Evolutionary conservation across 2,888 invertebrate species (phyloP), one percentile per base, ranked within the genome.

Genomic region (Meloe dianella): DNA sequence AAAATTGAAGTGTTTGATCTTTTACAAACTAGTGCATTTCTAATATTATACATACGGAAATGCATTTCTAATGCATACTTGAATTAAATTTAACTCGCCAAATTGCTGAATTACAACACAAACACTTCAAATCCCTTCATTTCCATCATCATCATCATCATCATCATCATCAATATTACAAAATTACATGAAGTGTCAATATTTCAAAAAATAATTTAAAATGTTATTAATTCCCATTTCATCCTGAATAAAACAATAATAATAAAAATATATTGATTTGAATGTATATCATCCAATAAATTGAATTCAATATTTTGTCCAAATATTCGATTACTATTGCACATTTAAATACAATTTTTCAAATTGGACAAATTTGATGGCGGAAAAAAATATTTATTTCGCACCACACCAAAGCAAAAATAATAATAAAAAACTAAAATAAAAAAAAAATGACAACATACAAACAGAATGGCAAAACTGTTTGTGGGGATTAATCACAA

Each of bases 381-480:
- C 38, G 8, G 14, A 35, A 35, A 35, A 32, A 32, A 35, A 35
- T 12, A 2, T 35, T 35, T 41, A 12, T 14, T 14, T 4, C 38
- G n/a, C n/a, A n/a, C n/a, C n/a, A n/a, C n/a, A n/a, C 12, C 7
- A 35, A 12, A 35, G 9, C 10, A 35, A 35, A 35, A 10, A 35
- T 9, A 35, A 35, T 12, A 30, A 27, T 27, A 10, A 47, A 47
- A 47, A 47, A 47, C 20, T 9, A 41, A 5, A 41, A 41, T 7
- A 1, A 41, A 20, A 2, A 17, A 41, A 41, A 41, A 41, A 41
- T 41, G 41, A 20, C 47, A 51, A 51, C 51, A 24, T 22, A 22
- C 51, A 51, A 51, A 51, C 51, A 51, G 51, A 24, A 51, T 51
- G 51, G 51, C n/a, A 22, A 24, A 51, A 51, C 51, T 22, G 51